phyloP scores from a whole-genome alignment of 2,888 invertebrate genomes.

The Epinotia demarniana region DNA sequence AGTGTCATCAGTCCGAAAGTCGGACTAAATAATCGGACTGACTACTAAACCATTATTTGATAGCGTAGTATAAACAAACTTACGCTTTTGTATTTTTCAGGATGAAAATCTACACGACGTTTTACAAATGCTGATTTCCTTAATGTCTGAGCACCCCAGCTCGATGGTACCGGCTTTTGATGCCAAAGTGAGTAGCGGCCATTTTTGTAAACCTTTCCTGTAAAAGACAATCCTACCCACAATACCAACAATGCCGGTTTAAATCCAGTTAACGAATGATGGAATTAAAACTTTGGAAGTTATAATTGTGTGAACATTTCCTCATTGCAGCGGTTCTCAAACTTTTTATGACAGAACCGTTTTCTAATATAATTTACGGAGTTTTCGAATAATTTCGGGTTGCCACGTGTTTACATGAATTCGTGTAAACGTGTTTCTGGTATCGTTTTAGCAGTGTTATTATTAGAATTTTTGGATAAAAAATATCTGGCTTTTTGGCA shows the following conservation, averaged over 20 bases:
- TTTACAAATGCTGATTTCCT: conserved; percentile 96
- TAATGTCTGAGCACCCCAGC: conserved; percentile 99
- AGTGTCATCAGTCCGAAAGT: too few species aligned
- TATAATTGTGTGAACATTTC: conserved; percentile 14
- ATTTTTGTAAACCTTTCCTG: background rate
- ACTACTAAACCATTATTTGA: too few species aligned
- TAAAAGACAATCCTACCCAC: background rate
- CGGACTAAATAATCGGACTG: too few species aligned
- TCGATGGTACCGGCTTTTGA: conserved; percentile 99
- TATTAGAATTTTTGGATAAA: background rate
- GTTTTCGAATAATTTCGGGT: background rate
- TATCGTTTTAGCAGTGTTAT: background rate
- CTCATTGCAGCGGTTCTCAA: background rate
- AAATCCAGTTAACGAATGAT: background rate
- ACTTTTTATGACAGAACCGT: background rate
- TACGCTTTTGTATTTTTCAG: conserved; percentile 72
- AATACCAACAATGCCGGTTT: background rate
- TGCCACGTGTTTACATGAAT: background rate
- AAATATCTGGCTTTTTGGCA: too few species aligned
- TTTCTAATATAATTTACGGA: conserved; percentile 9
- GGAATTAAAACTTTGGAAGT: conserved; percentile 11
- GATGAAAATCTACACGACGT: conserved; percentile 99
- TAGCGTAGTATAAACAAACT: background rate
- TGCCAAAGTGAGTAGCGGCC: conserved; percentile 86
- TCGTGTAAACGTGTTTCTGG: too few species aligned